Conservation (phyloP, 2,797 vertebrate genomes). For the Enteromius argenteus region DNA sequence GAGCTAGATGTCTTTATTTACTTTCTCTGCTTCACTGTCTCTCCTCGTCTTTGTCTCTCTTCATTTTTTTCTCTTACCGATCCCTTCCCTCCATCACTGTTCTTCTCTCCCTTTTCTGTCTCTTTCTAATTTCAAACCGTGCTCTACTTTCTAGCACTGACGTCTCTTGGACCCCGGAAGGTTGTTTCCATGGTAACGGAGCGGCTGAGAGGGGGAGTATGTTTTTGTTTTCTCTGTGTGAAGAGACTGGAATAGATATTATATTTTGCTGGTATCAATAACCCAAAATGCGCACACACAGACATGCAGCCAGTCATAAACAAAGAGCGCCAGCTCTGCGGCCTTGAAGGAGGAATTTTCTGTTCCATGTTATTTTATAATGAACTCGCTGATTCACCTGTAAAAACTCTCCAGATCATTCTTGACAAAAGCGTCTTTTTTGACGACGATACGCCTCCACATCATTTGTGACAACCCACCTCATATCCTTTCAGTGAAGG, state of each 20-base stretch:
- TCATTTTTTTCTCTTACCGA: slow-evolving; percentile 1
- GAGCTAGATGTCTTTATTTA: slow-evolving; percentile 7
- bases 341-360: slow-evolving; percentile 18
- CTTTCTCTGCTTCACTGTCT: slow-evolving; percentile 1
- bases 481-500: slow-evolving; percentile 97
- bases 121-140: slow-evolving; percentile 68
- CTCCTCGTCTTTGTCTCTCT: neutral
- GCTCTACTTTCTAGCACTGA: slow-evolving; percentile 68
- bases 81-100: slow-evolving; percentile 15
- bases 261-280: slow-evolving; percentile 52
- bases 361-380: neutral
- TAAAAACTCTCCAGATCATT: neutral
- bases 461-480: slow-evolving; percentile 73
- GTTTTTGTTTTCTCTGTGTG: slow-evolving; percentile 64
- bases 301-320: slow-evolving; percentile 31
- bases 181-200: slow-evolving; percentile 69
- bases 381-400: slow-evolving; percentile 21
- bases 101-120: slow-evolving; percentile 37
- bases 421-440: slow-evolving; percentile 10
- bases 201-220: slow-evolving; percentile 57
- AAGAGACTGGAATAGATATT: slow-evolving; percentile 59
- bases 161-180: slow-evolving; percentile 65
- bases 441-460: neutral
- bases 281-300: slow-evolving; percentile 48
- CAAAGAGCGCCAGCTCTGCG: slow-evolving; percentile 8